Base-by-base conservation (phyloP, 2,888 invertebrate species). In the Lasioglossum morio region DNA sequence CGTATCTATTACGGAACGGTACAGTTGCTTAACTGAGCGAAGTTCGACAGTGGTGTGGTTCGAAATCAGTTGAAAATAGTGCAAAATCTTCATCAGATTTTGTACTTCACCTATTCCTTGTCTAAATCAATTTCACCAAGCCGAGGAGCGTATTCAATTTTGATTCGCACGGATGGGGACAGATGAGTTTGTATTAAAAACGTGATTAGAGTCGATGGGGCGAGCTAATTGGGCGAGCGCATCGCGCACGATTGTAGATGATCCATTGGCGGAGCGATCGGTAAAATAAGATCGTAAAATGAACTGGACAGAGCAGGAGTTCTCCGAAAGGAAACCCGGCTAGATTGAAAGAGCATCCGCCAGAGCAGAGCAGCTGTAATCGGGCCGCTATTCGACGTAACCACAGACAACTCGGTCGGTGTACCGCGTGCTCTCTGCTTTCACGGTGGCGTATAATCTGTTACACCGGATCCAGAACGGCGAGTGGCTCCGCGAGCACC, bases 361-460 rank as follows among this genome's bases (percentile, higher is more conserved):
- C 30, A 30, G 53, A n/a, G 37, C 34, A 23, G 34, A 63, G 69
- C 69, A 37, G 69, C 69, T 37, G 69, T 69, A 69, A 69, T 69
- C 69, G 34, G 37, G 69, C 23, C 34, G 72, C 72, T 72, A 43
- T 72, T 72, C 72, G 69, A 69, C 69, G 69, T 69, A 69, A 69
- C 69, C 69, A 69, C 69, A 37, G 69, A 69, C 69, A 69, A 69
- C 69, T 69, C 69, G 69, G 69, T 69, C 69, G 69, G 69, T 69
- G 37, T 37, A 69, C 69, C 69, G 37, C 27, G 74, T 43, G 53
- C 27, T 37, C 60, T 74, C 53, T 27, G 81, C 60, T 60, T 77
- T 72, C 81, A 34, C 77, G 48, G 82, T 43, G 79, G 79, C 82
- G 53, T 69, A 37, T 79, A 79, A 82, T 82, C 74, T 37, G 75